phyloP scores from a whole-genome alignment of 2,797 vertebrate genomes.

The Mus spretus region DNA sequence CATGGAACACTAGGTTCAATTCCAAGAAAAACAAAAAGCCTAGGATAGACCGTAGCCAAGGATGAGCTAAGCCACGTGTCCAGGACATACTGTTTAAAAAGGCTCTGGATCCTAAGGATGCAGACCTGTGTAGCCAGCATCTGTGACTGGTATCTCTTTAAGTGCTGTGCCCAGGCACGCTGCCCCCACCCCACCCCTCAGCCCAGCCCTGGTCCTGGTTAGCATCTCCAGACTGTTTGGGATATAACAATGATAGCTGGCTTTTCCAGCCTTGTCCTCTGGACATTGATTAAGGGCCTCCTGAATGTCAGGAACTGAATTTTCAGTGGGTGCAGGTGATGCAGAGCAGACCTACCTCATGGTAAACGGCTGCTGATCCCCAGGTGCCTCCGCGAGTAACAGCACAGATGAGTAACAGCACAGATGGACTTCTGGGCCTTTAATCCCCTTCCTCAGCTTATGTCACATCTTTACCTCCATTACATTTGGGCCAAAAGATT shows the following conservation, averaged over 20 bases:
- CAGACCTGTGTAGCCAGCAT: neutral
- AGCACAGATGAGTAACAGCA: neutral
- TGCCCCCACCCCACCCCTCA: neutral
- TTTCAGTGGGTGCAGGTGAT: neutral
- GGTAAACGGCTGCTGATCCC: neutral
- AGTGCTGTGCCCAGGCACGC: neutral
- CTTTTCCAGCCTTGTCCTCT: conserved; percentile 20
- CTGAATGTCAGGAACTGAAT: neutral
- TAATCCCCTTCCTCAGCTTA: neutral
- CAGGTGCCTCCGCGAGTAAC: neutral
- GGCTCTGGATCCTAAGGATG: fast-evolving
- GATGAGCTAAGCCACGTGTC: neutral
- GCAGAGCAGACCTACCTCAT: neutral
- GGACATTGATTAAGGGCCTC: neutral
- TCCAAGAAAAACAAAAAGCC: neutral
- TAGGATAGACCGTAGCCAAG: neutral
- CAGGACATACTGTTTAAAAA: neutral
- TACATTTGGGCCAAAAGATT: neutral
- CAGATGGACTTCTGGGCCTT: neutral
- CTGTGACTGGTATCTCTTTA: neutral
- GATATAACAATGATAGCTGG: neutral
- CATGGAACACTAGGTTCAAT: neutral
- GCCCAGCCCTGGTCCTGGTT: neutral
- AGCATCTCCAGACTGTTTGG: neutral
- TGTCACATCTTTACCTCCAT: neutral